A percentile compares a stretch with the other conserved stretches of the same genome.
Evolutionary conservation across 2,113 vertebrate species (phyloP).

Genomic region (Psettodes erumei): DNA sequence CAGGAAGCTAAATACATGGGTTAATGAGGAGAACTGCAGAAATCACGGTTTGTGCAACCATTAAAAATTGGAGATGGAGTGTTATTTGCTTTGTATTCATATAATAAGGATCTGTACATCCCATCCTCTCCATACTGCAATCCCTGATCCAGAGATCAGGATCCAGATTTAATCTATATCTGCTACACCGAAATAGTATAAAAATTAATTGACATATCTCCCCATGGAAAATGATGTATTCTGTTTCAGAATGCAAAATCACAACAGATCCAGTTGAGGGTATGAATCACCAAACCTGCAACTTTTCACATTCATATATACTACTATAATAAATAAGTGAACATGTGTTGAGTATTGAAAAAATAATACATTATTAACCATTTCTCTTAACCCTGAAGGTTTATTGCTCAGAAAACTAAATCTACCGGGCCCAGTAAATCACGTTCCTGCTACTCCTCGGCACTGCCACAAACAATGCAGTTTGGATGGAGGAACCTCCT

Average conservation of each 20-base stretch:
- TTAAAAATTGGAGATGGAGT: slow-evolving; percentile 80
- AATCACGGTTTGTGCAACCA: slow-evolving; percentile 78
- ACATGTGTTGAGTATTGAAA: background rate
- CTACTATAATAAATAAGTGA: background rate
- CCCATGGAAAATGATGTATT: background rate
- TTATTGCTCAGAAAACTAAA: background rate
- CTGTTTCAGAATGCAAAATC: background rate
- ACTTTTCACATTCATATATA: background rate
- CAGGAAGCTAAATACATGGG: slow-evolving; percentile 55
- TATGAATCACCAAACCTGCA: background rate
- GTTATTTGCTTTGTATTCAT: slow-evolving; percentile 8
- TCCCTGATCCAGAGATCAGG: background rate
- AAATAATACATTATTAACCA: background rate
- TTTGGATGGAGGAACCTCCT: slow-evolving; percentile 47
- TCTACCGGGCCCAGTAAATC: slow-evolving; percentile 8
- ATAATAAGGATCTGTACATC: background rate
- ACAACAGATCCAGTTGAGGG: background rate
- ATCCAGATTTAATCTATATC: background rate
- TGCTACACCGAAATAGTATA: background rate
- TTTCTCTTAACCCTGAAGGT: background rate
- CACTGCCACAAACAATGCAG: slow-evolving; percentile 39
- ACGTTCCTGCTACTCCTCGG: slow-evolving; percentile 23
- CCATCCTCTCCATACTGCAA: background rate
- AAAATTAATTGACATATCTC: background rate
- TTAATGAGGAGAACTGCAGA: slow-evolving; percentile 55